Base-by-base conservation (phyloP, 35 echinoderm and acorn worm genomes). In the Patiria miniata region DNA sequence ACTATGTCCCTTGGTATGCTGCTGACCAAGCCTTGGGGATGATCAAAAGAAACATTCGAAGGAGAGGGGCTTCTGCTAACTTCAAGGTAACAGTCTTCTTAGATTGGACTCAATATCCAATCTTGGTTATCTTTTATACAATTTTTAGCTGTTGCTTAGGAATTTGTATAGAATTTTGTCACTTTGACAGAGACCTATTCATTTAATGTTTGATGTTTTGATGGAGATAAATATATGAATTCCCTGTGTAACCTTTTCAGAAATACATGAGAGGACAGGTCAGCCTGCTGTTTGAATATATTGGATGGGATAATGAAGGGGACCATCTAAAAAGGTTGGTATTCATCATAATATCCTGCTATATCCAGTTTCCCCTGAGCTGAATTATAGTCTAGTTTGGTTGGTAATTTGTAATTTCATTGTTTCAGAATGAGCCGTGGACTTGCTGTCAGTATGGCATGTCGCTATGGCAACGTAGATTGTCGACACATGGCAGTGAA, bases 311-410 rank as follows among this genome's bases (percentile, higher is more conserved):
- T 68, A 86, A 89, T 19, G 52, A 78, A 9, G 68, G 78, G 16
- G 37, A 86, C 15, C 89, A 94, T 86, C 85, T 91, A 33, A 92
- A 91, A 61, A 82, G 80, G 95, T 98, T 81, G 90, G 93, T 91
- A 79, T 22, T 8, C 80, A 36, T 12, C 42, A 47, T 47, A 6
- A 47, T 47, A 12, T 47, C 4, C n/a, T n/a, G n/a, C n/a, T n/a
- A n/a, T n/a, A n/a, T 47, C 4, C 12, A 12, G 42, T 47, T 6
- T 47, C 42, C 42, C 42, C 42, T n/a, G 12, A 47, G 12, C 12
- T 47, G 42, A 47, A 12, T 47, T 12, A 47, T 47, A 47, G 4
- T 6, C 12, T 21, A 32, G 83, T 36, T n/a, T 32, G 58, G 60
- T 73, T 68, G 38, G 68, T 68, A 60, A 58, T 29, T 26, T 58